A percentile compares a stretch with the other conserved stretches of the same genome.
phyloP scores from a whole-genome alignment of 1,140 invertebrate species.

The Heliothis virescens region DNA sequence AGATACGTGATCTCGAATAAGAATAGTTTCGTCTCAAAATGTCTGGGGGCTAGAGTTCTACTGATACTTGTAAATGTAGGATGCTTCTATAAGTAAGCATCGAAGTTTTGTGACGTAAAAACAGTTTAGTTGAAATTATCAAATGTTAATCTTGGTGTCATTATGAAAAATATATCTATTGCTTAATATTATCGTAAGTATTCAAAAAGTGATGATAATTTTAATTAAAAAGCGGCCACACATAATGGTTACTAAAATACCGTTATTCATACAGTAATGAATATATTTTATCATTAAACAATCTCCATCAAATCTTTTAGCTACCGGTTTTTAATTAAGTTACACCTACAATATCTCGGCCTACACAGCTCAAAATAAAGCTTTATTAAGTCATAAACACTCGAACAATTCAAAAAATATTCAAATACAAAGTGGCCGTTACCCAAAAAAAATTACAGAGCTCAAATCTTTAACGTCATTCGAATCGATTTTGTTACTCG shows the following conservation, averaged over 20 bases:
- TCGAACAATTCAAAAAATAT: slow-evolving; percentile 22
- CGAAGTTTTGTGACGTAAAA: too few species aligned
- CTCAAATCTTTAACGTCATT: slow-evolving; percentile 14
- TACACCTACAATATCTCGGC: slow-evolving; percentile 22
- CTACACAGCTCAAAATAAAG: slow-evolving; percentile 17
- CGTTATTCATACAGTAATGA: too few species aligned
- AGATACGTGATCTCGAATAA: not conserved
- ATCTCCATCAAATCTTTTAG: slow-evolving; percentile 1
- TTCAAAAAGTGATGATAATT: too few species aligned
- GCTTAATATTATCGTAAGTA: too few species aligned
- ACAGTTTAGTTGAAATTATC: too few species aligned
- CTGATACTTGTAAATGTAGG: not conserved
- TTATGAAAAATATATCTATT: too few species aligned
- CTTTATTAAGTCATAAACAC: slow-evolving; percentile 36
- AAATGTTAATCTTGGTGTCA: too few species aligned
- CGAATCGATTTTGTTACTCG: slow-evolving; percentile 23
- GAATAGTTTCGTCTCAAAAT: slow-evolving; percentile 4
- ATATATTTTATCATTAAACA: not conserved
- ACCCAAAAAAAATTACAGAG: slow-evolving; percentile 9
- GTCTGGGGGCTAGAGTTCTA: not conserved
- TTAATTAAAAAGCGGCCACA: too few species aligned
- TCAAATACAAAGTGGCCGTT: slow-evolving; percentile 37
- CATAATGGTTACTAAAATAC: too few species aligned
- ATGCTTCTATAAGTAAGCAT: too few species aligned
- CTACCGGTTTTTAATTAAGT: slow-evolving; percentile 32